Conservation (phyloP, 2,797 vertebrate genomes). For the Phataginus tricuspis region DNA sequence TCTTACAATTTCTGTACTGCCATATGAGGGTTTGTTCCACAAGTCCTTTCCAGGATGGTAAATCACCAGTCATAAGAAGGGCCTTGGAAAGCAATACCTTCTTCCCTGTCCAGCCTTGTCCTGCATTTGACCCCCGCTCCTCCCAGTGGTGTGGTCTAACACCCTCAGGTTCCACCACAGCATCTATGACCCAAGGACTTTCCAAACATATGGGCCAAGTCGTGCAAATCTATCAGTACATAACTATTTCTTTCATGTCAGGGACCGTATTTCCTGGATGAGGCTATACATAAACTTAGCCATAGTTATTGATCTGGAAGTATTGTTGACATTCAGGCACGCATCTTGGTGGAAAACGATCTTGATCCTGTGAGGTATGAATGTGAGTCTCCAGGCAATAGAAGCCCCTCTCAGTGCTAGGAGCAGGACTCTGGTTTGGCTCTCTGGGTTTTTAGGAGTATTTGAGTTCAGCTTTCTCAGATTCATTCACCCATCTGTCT, state of each 20-base stretch:
- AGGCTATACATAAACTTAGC: neutral
- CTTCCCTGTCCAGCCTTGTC: neutral
- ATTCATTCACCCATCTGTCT: neutral
- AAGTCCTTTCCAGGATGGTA: neutral
- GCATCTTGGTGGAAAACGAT: neutral
- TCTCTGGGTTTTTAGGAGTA: neutral
- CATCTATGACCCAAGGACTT: neutral
- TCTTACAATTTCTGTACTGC: neutral
- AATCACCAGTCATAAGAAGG: neutral
- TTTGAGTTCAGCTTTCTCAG: neutral
- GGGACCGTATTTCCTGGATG: neutral
- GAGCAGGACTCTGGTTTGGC: neutral
- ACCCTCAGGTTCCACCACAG: too few species aligned
- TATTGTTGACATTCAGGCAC: neutral
- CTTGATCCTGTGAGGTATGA: accelerated
- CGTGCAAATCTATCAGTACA: neutral
- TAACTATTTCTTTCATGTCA: neutral
- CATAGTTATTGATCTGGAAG: neutral
- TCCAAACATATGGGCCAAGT: neutral
- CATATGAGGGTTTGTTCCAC: neutral
- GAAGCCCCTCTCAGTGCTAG: neutral
- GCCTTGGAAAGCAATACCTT: neutral
- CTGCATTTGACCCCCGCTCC: accelerated
- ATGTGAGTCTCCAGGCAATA: neutral
- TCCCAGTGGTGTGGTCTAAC: accelerated